These are phyloP conservation scores for Cliona cf. orientalis DNA, from an alignment of 37 sponge, comb jelly and placozoan genomes.

Conservation along the genomic window DNA sequence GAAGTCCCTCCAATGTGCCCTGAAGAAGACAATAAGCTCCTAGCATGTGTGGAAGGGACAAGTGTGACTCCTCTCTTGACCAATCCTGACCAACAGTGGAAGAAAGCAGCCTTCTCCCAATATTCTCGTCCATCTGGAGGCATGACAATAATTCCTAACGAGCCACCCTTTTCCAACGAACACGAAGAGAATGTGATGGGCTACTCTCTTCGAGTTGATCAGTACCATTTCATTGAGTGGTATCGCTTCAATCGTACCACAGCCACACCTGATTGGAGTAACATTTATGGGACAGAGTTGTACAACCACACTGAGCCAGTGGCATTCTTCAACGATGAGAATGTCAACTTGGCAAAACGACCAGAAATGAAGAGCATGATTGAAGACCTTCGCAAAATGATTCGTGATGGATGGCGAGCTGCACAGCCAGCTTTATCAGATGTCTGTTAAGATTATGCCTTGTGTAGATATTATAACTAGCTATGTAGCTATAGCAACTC, in stretches of 20 bases:
- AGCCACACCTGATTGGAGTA: constrained; percentile 15
- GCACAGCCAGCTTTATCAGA: too few species aligned
- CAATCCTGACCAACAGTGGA: constrained; percentile 41
- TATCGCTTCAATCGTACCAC: constrained; percentile 36
- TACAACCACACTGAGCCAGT: constrained; percentile 43
- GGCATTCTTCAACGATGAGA: constrained; percentile 51
- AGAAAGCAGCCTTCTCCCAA: constrained; percentile 57
- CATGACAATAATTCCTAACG: constrained; percentile 9
- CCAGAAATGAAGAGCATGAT: constrained; percentile 9
- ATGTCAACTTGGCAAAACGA: constrained; percentile 26
- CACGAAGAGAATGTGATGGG: constrained; percentile 64
- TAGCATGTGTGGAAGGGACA: constrained; percentile 36
- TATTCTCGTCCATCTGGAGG: constrained; percentile 19
- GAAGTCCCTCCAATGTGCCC: constrained; percentile 24
- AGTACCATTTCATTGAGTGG: constrained; percentile 61
- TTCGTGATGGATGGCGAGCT: constrained; percentile 52
- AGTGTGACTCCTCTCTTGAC: constrained; percentile 34
- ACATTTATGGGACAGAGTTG: constrained; percentile 39
- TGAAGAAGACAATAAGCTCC: constrained; percentile 9
- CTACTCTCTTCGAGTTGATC: constrained; percentile 29
- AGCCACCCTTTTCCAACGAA: constrained; percentile 26
- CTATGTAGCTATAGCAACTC: too few species aligned
- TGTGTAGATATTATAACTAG: too few species aligned
- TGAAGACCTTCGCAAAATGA: neutral
- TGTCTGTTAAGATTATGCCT: too few species aligned